Evolutionary conservation across 2,797 vertebrate genomes (phyloP).

Genomic region (Megalops cyprinoides): DNA sequence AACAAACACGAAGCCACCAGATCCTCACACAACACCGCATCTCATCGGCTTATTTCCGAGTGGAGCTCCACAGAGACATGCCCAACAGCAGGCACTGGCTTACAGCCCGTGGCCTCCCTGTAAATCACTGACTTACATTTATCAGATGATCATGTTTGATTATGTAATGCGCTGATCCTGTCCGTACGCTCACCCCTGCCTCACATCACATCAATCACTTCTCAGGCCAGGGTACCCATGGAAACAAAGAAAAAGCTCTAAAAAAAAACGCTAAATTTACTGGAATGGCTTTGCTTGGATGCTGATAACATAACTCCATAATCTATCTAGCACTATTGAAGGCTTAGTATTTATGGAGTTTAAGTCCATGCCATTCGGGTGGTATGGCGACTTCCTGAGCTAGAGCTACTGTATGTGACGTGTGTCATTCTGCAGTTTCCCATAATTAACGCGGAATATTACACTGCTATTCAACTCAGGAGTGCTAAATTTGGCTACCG

Average conservation of each 20-base stretch:
- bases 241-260: background rate
- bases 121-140: slow-evolving; percentile 17
- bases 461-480: too few species aligned
- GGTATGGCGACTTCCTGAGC: background rate
- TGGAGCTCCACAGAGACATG: background rate
- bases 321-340: background rate
- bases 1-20: background rate
- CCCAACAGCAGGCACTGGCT: background rate
- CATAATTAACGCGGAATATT: too few species aligned
- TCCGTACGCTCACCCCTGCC: background rate
- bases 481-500: too few species aligned
- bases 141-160: slow-evolving; percentile 36
- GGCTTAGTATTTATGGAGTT: slow-evolving; percentile 3
- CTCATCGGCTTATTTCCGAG: background rate
- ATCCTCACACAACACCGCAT: background rate
- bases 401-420: too few species aligned
- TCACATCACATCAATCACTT: background rate
- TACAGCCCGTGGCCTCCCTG: background rate
- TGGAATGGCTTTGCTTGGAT: background rate
- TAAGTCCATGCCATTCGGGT: background rate
- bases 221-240: too few species aligned
- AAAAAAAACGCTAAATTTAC: background rate
- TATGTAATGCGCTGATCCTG: too few species aligned
- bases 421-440: too few species aligned
- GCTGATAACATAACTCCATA: background rate